phyloP scores from a whole-genome alignment of 1,140 invertebrate genomes.

The Diuraphis noxia region DNA sequence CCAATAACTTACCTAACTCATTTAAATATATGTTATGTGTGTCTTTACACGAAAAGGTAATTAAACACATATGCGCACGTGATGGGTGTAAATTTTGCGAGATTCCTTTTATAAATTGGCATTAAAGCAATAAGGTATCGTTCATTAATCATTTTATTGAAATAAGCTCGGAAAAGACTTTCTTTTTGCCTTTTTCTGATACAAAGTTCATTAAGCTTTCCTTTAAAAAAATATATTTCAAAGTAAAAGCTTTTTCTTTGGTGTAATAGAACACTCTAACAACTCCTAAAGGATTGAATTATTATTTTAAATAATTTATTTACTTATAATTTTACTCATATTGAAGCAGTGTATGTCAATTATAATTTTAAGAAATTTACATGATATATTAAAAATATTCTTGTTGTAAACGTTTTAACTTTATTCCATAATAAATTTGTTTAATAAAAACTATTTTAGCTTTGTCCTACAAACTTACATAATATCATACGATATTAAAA shows the following conservation, averaged over 20 bases:
- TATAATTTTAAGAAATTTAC: background rate
- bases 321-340: background rate
- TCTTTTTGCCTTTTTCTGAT: no score
- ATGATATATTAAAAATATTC: background rate
- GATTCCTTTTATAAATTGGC: background rate
- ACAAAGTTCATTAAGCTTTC: background rate
- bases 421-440: background rate
- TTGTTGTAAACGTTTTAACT: background rate
- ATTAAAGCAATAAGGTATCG: background rate
- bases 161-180: background rate
- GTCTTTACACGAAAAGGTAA: background rate
- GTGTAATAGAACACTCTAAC: background rate
- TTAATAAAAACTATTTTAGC: no score
- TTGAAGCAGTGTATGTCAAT: background rate
- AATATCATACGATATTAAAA: background rate
- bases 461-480: background rate
- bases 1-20: background rate
- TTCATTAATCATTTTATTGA: conserved; percentile 15
- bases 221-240: background rate
- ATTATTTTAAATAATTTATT: no score
- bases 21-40: background rate
- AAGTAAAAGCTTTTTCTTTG: background rate
- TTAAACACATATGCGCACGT: background rate
- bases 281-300: background rate
- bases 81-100: background rate